These are phyloP conservation scores for Icerya purchasi DNA, from an alignment of 2,888 invertebrate genomes.

Conservation along the genomic window DNA sequence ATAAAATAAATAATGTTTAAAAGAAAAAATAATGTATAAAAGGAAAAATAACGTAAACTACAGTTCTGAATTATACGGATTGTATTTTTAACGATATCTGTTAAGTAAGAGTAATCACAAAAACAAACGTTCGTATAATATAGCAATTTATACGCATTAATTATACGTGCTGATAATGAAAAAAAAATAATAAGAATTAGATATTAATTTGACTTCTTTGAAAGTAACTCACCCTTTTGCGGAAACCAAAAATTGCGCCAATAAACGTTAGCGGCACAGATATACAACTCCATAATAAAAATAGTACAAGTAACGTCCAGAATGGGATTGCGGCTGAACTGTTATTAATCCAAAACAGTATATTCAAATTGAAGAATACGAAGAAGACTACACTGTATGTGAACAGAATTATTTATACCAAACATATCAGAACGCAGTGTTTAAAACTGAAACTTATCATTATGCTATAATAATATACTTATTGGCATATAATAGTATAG, in stretches of 20 bases:
- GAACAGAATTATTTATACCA: too few species aligned
- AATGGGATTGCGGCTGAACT: conserved; percentile 96
- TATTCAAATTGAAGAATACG: conserved; percentile 92
- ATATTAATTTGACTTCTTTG: neutral
- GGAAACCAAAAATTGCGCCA: conserved; percentile 95
- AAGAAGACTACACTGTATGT: conserved; percentile 81
- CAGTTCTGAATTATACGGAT: too few species aligned
- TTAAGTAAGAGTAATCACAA: too few species aligned
- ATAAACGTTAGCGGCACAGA: conserved; percentile 94
- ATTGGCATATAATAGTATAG: too few species aligned
- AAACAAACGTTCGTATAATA: neutral
- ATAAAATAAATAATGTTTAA: too few species aligned
- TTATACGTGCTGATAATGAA: neutral
- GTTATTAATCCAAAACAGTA: conserved; percentile 84
- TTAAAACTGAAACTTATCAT: too few species aligned
- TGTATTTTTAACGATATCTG: too few species aligned
- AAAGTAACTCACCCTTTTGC: conserved; percentile 54
- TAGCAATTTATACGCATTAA: neutral
- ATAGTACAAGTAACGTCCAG: conserved; percentile 75
- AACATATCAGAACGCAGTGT: too few species aligned
- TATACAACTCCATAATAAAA: conserved; percentile 95
- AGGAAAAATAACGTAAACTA: too few species aligned
- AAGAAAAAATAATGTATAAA: too few species aligned
- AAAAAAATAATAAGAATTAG: neutral
- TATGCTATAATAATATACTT: too few species aligned